These are phyloP conservation scores for Aplochiton taeniatus DNA, from an alignment of 2,797 vertebrate species.

Conservation along the genomic window DNA sequence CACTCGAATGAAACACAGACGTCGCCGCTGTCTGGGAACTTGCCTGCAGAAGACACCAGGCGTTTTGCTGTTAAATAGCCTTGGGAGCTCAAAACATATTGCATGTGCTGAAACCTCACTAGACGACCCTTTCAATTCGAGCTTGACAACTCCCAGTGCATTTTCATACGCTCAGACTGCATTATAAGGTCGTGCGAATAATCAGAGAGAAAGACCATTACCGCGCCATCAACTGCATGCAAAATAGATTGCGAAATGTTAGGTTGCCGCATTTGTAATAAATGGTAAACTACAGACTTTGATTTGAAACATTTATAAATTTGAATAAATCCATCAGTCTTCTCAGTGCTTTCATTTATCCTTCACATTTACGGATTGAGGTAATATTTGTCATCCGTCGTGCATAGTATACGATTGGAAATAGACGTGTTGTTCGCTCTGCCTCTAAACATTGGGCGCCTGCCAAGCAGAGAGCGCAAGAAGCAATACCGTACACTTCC, in stretches of 20 bases:
- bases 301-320: not conserved
- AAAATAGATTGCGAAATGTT: constrained; percentile 46
- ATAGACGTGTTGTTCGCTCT: constrained; percentile 14
- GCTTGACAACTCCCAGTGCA: too few relatives aligned
- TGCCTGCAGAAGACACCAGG: constrained; percentile 28
- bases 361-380: constrained; percentile 8
- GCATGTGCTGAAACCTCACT: constrained; percentile 1
- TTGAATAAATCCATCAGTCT: not conserved
- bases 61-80: constrained; percentile 20
- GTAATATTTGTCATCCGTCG: not conserved
- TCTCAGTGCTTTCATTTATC: not conserved
- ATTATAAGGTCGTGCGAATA: constrained; percentile 2
- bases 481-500: constrained; percentile 37
- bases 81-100: constrained; percentile 56
- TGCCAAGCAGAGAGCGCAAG: constrained; percentile 36
- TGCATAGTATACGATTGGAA: too few relatives aligned
- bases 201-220: constrained; percentile 35
- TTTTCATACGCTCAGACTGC: not conserved
- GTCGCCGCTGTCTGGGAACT: constrained; percentile 51
- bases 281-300: not conserved
- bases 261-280: constrained; percentile 7
- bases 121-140: not conserved
- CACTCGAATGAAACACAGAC: constrained; percentile 20
- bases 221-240: constrained; percentile 41
- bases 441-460: constrained; percentile 24